Conservation (phyloP, 1,140 invertebrate genomes). For the Cydia pomonella region DNA sequence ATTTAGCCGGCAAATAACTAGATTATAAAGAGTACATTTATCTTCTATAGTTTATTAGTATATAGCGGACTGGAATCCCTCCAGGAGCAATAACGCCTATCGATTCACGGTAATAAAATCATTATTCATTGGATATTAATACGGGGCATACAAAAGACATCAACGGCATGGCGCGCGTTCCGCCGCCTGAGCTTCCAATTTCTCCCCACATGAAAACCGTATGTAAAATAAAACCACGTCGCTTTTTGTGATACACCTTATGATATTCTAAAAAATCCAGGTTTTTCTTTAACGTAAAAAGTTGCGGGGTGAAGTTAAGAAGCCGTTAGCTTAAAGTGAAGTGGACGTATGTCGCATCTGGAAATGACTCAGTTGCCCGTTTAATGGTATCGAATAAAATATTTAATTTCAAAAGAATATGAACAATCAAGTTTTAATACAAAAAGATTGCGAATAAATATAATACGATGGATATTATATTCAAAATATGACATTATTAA, state of each 20-base stretch:
- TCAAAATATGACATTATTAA: too few relatives aligned
- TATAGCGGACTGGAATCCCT: not conserved
- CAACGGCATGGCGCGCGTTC: conserved; percentile 48
- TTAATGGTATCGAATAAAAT: not conserved
- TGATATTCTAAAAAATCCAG: conserved; percentile 66
- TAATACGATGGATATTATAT: too few relatives aligned
- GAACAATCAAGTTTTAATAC: not conserved
- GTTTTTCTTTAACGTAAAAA: conserved; percentile 63
- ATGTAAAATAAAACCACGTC: conserved; percentile 64
- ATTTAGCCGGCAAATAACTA: not conserved
- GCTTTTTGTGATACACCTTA: conserved; percentile 63
- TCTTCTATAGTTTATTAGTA: not conserved
- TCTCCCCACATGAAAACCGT: conserved; percentile 51
- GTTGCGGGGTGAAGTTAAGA: conserved; percentile 43
- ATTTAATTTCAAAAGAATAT: not conserved
- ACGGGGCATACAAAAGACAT: conserved; percentile 60
- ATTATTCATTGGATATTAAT: conserved; percentile 10
- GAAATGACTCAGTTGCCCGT: not conserved
- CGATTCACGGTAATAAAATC: conserved; percentile 3
- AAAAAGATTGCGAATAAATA: not conserved
- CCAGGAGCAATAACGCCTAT: conserved; percentile 7
- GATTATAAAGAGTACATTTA: not conserved
- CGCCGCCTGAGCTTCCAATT: conserved; percentile 36
- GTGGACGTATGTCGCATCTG: not conserved
- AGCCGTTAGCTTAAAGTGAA: conserved; percentile 30